phyloP scores from a whole-genome alignment of 2,797 vertebrate genomes.

The Tadarida brasiliensis region DNA sequence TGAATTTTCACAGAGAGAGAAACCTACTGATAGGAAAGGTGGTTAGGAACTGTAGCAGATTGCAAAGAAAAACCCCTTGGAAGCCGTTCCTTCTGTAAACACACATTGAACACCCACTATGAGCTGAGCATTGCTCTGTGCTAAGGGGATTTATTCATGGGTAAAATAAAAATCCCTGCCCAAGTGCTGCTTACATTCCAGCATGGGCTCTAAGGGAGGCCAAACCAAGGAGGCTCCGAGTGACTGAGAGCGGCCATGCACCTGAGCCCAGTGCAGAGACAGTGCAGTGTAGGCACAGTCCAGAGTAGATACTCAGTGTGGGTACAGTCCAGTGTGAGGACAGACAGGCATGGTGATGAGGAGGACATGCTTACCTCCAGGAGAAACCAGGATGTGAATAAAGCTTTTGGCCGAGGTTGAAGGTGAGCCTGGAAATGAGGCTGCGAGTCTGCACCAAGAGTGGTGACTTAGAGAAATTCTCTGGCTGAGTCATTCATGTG shows the following conservation, averaged over 20 bases:
- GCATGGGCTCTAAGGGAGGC: neutral
- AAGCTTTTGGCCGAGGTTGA: neutral
- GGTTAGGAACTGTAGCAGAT: neutral
- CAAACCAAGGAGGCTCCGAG: neutral
- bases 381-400: neutral
- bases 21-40: neutral
- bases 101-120: neutral
- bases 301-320: neutral
- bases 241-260: neutral
- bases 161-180: constrained; percentile 34
- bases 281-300: neutral
- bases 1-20: constrained; percentile 49
- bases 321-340: neutral
- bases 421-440: neutral
- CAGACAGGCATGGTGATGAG: neutral
- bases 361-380: neutral
- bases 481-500: neutral
- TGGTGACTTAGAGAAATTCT: neutral
- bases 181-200: neutral
- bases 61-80: neutral
- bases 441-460: neutral
- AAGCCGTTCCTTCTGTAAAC: constrained; percentile 36
- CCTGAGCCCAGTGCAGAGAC: neutral
- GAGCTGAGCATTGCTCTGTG: neutral
- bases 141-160: neutral